Evolutionary conservation across 2,888 invertebrate species (phyloP).

Genomic region (Cepaea hortensis): DNA sequence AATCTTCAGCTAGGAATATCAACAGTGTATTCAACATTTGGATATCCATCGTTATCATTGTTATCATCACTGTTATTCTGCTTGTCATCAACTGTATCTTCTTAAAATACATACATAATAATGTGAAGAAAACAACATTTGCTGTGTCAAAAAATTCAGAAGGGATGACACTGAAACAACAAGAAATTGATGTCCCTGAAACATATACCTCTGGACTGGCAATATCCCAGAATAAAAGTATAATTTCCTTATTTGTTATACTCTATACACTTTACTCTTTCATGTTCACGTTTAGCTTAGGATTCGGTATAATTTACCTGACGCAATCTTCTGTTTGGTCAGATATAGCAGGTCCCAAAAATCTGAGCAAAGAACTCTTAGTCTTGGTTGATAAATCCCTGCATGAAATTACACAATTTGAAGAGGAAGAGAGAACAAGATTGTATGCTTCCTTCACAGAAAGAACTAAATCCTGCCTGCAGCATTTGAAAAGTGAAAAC

Average conservation of each 20-base stretch:
- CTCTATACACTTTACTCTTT: conserved; percentile 67
- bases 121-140: conserved; percentile 25
- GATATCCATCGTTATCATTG: conserved; percentile 60
- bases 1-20: not conserved
- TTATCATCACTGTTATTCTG: conserved; percentile 51
- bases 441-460: conserved; percentile 59
- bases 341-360: conserved; percentile 58
- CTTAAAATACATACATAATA: conserved; percentile 50
- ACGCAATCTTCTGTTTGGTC: conserved; percentile 59
- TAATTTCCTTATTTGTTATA: conserved; percentile 58
- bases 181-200: conserved; percentile 47
- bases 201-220: not conserved
- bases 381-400: conserved; percentile 58
- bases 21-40: conserved; percentile 53
- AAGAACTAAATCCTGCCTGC: conserved; percentile 61
- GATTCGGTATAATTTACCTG: conserved; percentile 67
- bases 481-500: conserved; percentile 60
- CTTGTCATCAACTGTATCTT: conserved; percentile 50
- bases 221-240: not conserved
- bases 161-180: conserved; percentile 54
- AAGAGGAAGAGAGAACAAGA: conserved; percentile 57
- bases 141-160: not conserved
- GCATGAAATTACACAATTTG: conserved; percentile 58
- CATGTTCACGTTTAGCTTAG: conserved; percentile 67
- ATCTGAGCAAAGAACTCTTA: conserved; percentile 61